A percentile compares a stretch with the other conserved stretches of the same genome.
Conservation (phyloP, 2,797 vertebrate species). For the Sus cebifrons region DNA sequence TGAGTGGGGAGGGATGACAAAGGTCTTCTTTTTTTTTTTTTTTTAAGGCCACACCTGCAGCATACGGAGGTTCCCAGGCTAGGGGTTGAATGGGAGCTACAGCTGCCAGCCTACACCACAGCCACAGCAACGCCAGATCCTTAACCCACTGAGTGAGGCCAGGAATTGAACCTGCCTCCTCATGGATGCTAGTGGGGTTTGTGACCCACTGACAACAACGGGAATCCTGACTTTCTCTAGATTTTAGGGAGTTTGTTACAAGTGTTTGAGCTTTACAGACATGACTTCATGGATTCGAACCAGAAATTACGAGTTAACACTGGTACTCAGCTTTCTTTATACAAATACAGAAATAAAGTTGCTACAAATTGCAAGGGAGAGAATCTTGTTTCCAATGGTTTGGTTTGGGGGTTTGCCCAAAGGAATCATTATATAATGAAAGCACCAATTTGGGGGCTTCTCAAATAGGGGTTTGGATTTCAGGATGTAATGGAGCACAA, state of each 20-base stretch:
- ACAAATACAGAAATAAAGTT: slow-evolving; percentile 19
- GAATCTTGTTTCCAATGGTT: slow-evolving; percentile 55
- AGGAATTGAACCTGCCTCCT: too few relatives aligned
- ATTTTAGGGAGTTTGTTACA: slow-evolving; percentile 62
- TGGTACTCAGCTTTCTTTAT: slow-evolving; percentile 2
- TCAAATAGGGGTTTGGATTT: slow-evolving; percentile 64
- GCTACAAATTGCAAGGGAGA: slow-evolving; percentile 8
- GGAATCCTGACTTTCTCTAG: slow-evolving; percentile 56
- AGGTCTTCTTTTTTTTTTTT: background rate
- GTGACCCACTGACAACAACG: too few relatives aligned
- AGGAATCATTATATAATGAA: slow-evolving; percentile 66
- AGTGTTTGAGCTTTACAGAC: slow-evolving; percentile 60
- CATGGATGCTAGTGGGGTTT: too few relatives aligned
- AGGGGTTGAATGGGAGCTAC: too few relatives aligned
- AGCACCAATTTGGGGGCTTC: slow-evolving; percentile 63
- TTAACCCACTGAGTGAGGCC: too few relatives aligned
- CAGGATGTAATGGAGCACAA: slow-evolving; percentile 7
- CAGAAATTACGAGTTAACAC: slow-evolving; percentile 69
- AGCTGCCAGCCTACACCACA: too few relatives aligned
- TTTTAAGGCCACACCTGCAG: too few relatives aligned
- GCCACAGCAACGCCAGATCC: too few relatives aligned
- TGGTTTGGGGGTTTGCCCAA: slow-evolving; percentile 59
- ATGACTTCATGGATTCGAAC: slow-evolving; percentile 53
- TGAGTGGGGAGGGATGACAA: background rate
- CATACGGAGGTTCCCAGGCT: too few relatives aligned